Base-by-base conservation (phyloP, 1,140 invertebrate genomes). In the Brachionus angularis region DNA sequence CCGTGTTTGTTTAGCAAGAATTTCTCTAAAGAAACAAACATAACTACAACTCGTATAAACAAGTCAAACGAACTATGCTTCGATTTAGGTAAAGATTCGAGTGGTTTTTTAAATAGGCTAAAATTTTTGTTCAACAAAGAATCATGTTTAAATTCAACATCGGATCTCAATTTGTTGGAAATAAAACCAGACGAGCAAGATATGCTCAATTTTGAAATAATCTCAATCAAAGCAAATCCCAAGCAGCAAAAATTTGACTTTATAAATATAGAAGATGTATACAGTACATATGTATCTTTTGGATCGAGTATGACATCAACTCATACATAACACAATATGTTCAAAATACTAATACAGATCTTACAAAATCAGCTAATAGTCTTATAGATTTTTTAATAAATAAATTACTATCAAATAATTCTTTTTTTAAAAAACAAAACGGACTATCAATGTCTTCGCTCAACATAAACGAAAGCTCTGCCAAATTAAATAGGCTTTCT, bases 221-320 rank as follows among this genome's bases (percentile, higher is more conserved):
- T 58, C 10, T 2, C 33, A 16, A n/a, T n/a, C n/a, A n/a, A n/a
- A n/a, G n/a, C n/a, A n/a, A n/a, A n/a, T n/a, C n/a, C n/a, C n/a
- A n/a, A n/a, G n/a, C n/a, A n/a, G n/a, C 53, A 42, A 58, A 58
- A 58, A 39, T 23, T 39, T 3, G 33, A 39, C 33, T 58, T 18
- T 10, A 36, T 18, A 29, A 58, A 58, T 58, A 1, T 58, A 23
- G 53, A 58, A 27, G 53, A 58, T 23, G 36, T 58, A 39, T 39
- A 58, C 10, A 31, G n/a, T n/a, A n/a, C n/a, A n/a, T 58, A 2
- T 58, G 53, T 25, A 25, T 58, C 21, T 58, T 58, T 7, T 58
- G 53, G 53, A 39, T 58, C 21, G 53, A 58, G 36, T 58, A 58
- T 39, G 53, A 58, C 18, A 58, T 39, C 21, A 58, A 58, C 39